These are phyloP conservation scores for Cygnus atratus DNA, from an alignment of 2,113 vertebrate genomes.

Conservation along the genomic window DNA sequence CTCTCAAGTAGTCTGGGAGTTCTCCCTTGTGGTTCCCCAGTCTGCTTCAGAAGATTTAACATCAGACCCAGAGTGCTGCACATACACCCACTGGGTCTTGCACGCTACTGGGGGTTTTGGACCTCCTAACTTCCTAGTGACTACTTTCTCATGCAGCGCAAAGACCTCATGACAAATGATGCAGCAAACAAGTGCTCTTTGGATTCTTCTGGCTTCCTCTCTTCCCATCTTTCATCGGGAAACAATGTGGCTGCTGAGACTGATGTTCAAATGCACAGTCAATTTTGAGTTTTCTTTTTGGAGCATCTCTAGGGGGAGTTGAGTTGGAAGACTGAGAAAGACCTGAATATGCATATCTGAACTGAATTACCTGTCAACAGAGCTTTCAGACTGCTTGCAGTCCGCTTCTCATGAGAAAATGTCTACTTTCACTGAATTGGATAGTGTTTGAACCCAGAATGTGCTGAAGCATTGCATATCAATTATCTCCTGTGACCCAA, in stretches of 20 bases:
- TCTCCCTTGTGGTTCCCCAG: neutral
- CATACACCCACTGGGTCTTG: neutral
- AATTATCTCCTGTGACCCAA: neutral
- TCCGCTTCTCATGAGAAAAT: neutral
- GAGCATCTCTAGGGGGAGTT: rapidly evolving
- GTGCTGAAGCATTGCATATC: neutral
- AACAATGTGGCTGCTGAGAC: neutral
- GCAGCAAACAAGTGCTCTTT: neutral
- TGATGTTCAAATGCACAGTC: neutral
- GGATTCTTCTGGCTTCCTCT: neutral
- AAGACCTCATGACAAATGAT: neutral
- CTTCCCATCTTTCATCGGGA: neutral
- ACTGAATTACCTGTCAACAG: neutral
- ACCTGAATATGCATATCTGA: neutral
- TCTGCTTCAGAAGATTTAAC: neutral
- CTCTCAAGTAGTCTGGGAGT: neutral
- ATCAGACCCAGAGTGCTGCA: neutral
- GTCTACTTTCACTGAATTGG: neutral
- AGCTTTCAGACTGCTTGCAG: neutral
- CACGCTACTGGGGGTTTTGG: neutral
- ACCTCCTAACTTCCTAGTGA: neutral
- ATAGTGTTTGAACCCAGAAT: neutral
- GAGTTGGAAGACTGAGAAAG: neutral
- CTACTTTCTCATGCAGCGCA: neutral
- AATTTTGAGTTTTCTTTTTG: neutral